Evolutionary conservation across 2,797 vertebrate species (phyloP).

Genomic region (Melanotaenia boesemani): DNA sequence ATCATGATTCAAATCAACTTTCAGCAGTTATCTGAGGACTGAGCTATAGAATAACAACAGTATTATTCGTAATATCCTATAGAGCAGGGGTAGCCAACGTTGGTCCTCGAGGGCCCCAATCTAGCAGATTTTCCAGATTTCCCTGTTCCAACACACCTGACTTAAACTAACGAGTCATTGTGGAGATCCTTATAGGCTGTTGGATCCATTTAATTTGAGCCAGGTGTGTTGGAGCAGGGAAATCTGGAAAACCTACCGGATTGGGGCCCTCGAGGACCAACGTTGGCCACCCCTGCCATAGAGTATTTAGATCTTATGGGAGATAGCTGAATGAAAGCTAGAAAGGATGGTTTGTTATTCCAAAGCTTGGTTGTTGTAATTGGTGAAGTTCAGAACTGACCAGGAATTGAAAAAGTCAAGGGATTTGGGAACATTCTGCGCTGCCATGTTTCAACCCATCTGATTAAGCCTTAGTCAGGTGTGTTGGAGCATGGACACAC

Average conservation of each 20-base stretch:
- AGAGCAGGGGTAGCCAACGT: background rate
- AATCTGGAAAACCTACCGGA: too few species aligned
- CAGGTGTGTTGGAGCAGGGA: too few species aligned
- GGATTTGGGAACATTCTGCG: background rate
- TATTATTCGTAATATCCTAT: constrained; percentile 27
- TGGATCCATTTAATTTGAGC: too few species aligned
- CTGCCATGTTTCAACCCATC: background rate
- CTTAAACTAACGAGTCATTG: too few species aligned
- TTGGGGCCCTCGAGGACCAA: too few species aligned
- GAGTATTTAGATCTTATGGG: constrained; percentile 27
- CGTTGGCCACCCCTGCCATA: too few species aligned
- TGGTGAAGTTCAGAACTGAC: background rate
- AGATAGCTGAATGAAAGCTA: background rate
- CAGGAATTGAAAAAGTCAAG: background rate
- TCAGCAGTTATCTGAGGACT: constrained; percentile 26
- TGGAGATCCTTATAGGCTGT: too few species aligned
- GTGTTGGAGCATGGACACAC: too few species aligned
- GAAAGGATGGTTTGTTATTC: constrained; percentile 1
- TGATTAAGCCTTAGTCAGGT: background rate
- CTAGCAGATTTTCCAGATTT: too few species aligned
- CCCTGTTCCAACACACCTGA: too few species aligned
- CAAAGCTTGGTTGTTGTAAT: background rate
- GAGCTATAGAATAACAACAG: constrained; percentile 7
- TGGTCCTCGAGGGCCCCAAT: too few species aligned
- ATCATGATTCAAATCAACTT: constrained; percentile 27